Evolutionary conservation across 1,140 invertebrate species (phyloP), one percentile per base, ranked within the genome.

Genomic region (Lasioglossum baleicum): DNA sequence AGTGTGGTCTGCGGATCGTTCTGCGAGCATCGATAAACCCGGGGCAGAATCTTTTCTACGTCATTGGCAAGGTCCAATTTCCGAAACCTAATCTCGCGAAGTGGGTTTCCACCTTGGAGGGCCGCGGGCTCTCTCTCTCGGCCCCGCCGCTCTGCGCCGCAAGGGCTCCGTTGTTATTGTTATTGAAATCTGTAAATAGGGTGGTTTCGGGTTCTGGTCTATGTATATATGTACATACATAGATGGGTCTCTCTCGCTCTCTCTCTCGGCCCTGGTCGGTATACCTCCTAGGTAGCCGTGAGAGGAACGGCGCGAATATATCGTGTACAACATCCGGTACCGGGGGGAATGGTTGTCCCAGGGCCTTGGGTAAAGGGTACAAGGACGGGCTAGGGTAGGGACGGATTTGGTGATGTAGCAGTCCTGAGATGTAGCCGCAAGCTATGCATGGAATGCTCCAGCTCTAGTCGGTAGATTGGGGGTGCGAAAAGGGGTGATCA

Each of bases 371-470:
- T 71, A 82, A 82, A 85, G 81, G 87, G 75, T 85, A 65, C 80
- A 84, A 71, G 82, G 35, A 35, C 35, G 35, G 1, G 61, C 42
- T 73, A 31, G 71, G 85, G 70, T 73, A 76, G 80, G 83, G 75
- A 78, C 82, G 80, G 83, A 88, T 87, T 87, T 86, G 82, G 83
- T 82, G 80, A 84, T 87, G 86, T 81, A 84, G 75, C 75, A 74
- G 74, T 5, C 60, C 82, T 82, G 82, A 87, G 80, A 84, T 76
- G 82, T 87, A 82, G 80, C 82, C 85, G 72, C 80, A 83, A 87
- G 80, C 85, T 87, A 87, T 87, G 86, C 85, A 82, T 77, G 82
- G 86, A 87, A 87, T 87, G 86, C 76, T 87, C 82, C 64, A 69
- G 68, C 75, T 69, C 75, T 60, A 77, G 72, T 63, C n/a, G 44